Evolutionary conservation across 1,140 invertebrate genomes (phyloP).

Genomic region (Stegodyphus dumicola): DNA sequence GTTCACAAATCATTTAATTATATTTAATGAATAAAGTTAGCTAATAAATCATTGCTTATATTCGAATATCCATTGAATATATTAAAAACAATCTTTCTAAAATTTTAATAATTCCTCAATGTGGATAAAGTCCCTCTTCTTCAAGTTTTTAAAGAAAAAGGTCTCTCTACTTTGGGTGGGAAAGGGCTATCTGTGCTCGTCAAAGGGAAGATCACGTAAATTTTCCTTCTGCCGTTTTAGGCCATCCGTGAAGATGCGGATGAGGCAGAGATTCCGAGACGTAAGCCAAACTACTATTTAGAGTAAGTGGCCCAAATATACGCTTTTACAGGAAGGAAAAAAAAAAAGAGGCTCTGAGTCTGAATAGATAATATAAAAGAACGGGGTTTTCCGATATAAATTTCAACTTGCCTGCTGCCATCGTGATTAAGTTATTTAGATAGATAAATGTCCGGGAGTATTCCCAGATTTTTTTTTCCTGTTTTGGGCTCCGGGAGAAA

Average conservation of each 20-base stretch:
- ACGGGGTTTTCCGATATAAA: conserved; percentile 50
- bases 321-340: conserved; percentile 13
- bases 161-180: not conserved
- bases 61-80: too few species aligned
- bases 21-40: too few species aligned
- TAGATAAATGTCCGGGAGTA: conserved; percentile 54
- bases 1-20: too few species aligned
- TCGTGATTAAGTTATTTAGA: conserved; percentile 59
- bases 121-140: conserved; percentile 3
- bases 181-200: conserved; percentile 52
- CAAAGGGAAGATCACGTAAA: conserved; percentile 56
- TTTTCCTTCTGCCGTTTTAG: conserved; percentile 45
- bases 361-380: conserved; percentile 50
- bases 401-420: conserved; percentile 51
- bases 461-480: conserved; percentile 8
- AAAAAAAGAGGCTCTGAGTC: not conserved
- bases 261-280: conserved; percentile 37
- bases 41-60: too few species aligned
- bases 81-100: not conserved
- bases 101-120: conserved; percentile 1
- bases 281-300: conserved; percentile 53
- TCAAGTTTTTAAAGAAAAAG: not conserved
- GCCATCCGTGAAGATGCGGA: conserved; percentile 56
- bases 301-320: conserved; percentile 58
- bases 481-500: conserved; percentile 2